Conservation (phyloP, 1,140 invertebrate genomes). For the Procambarus virginalis region DNA sequence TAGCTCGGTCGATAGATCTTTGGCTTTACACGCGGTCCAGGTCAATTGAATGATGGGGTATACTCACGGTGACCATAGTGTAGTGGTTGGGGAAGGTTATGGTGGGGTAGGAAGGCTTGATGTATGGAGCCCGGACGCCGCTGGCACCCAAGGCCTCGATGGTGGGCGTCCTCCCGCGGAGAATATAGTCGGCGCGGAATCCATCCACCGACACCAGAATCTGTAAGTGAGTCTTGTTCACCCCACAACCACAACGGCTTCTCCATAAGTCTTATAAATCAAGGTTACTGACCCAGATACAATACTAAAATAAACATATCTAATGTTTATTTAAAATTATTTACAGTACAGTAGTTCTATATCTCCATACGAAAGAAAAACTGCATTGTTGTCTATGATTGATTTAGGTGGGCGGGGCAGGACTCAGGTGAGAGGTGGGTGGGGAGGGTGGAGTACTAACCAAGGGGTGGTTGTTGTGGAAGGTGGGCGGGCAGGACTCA, state of each 20-base stretch:
- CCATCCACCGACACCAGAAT: constrained; percentile 82
- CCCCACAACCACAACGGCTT: no score
- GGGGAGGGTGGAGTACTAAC: not conserved
- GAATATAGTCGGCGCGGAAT: constrained; percentile 82
- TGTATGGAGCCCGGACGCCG: constrained; percentile 79
- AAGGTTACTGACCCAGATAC: not conserved
- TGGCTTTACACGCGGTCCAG: no score
- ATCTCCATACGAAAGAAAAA: no score
- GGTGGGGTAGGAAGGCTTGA: constrained; percentile 82
- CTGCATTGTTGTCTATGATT: no score
- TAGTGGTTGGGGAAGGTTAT: constrained; percentile 89
- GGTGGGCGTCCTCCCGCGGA: constrained; percentile 76
- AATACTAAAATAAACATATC: not conserved
- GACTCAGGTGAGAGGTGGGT: not conserved
- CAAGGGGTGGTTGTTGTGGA: constrained; percentile 73
- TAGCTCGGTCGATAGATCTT: no score
- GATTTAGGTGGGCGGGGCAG: no score
- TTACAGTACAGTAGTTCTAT: no score
- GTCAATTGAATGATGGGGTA: no score
- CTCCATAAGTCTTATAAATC: not conserved
- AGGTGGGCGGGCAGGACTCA: constrained; percentile 4
- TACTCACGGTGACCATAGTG: constrained; percentile 80
- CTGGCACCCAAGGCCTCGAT: constrained; percentile 77
- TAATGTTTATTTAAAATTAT: no score
- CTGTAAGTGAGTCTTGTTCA: constrained; percentile 70